Base-by-base conservation (phyloP, 1,140 invertebrate genomes). In the Solenopsis fugax region DNA sequence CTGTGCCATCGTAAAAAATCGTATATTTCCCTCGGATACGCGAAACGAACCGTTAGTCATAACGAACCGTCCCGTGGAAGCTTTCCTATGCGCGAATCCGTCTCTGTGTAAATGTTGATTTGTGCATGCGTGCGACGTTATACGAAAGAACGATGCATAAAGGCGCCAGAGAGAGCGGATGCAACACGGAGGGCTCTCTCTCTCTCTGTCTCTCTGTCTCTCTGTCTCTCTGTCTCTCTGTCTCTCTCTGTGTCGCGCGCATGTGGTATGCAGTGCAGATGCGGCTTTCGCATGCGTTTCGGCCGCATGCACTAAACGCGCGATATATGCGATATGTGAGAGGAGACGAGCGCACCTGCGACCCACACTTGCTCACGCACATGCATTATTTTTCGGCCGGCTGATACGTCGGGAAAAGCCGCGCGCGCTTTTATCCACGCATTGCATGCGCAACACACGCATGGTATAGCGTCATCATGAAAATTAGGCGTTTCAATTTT, bases 21-120 rank as follows among this genome's bases (percentile, higher is more conserved):
- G 45, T 64, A 75, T 77, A 69, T 84, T 89, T 84, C 34, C 13
- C 56, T 48, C 12, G 37, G 58, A 81, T 41, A 52, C 18, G 87
- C n/a, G 37, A 76, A 89, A 86, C 87, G 84, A 76, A 81, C 41
- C 48, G 76, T 89, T 89, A 69, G 67, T 89, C 75, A 81, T 89
- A 81, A 89, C 87, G 67, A 85, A 86, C 75, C 73, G 65, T 86
- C 60, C 64, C 29, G 67, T 54, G 48, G 62, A 62, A 82, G 48
- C 48, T 64, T 52, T 60, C 24, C 69, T 75, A 37, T 73, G 67
- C 69, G 41, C 41, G 80, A 84, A 75, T 75, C 56, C 69, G 54
- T 84, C 54, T 60, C 64, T 69, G 41, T 86, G 85, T 81, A 82
- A 86, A 78, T 52, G 76, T 86, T 52, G 60, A 78, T 86, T 77